Evolutionary conservation across 2,113 vertebrate genomes (phyloP).

Genomic region (Scytalopus superciliaris): DNA sequence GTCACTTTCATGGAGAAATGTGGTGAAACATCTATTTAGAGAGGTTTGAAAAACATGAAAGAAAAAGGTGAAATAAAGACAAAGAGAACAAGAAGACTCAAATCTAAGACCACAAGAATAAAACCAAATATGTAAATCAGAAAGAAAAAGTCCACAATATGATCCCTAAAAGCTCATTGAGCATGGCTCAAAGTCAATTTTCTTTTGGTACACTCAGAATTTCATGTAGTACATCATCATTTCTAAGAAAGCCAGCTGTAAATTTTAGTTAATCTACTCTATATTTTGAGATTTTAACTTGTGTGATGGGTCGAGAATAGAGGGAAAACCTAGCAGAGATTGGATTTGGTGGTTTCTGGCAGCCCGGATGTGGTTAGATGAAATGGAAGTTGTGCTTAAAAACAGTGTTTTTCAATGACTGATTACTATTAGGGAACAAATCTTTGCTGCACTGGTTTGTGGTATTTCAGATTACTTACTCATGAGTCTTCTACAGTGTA

Average conservation of each 20-base stretch:
- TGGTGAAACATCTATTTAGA: slow-evolving; percentile 55
- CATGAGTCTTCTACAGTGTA: neutral
- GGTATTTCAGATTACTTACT: neutral
- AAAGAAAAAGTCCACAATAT: slow-evolving; percentile 60
- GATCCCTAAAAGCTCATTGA: neutral
- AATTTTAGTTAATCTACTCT: neutral
- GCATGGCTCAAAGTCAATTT: neutral
- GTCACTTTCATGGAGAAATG: slow-evolving; percentile 63
- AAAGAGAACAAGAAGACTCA: slow-evolving; percentile 49
- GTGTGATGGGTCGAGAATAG: neutral
- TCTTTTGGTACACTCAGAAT: neutral
- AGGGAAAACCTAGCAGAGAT: neutral
- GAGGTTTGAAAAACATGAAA: slow-evolving; percentile 59
- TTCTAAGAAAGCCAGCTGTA: neutral
- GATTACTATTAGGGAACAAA: neutral
- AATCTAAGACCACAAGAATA: slow-evolving; percentile 51
- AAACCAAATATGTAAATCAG: slow-evolving; percentile 58
- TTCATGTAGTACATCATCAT: neutral
- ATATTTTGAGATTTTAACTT: neutral
- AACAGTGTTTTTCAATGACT: neutral
- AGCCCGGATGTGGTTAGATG: neutral
- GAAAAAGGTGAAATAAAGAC: slow-evolving; percentile 29
- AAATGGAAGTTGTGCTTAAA: neutral
- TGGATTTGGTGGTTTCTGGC: neutral
- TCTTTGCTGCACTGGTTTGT: neutral